Base-by-base conservation (phyloP, 1,140 invertebrate genomes). In the Akabosia matsudoensis region DNA sequence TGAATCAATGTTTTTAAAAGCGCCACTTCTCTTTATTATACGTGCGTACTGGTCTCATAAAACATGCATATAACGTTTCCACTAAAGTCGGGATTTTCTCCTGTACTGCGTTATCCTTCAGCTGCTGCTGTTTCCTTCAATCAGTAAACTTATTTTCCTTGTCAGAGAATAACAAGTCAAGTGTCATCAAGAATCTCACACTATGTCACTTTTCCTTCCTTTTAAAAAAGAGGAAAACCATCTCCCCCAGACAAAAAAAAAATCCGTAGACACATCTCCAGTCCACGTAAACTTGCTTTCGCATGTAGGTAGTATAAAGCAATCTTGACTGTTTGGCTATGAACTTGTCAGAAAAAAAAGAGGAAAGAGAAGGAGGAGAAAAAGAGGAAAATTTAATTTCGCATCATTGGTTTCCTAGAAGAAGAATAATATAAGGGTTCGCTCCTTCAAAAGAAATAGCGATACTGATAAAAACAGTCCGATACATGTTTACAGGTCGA, bases 331-430 rank as follows among this genome's bases (percentile, higher is more conserved):
- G 37, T 45, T 45, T 45, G 37, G 37, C 37, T 45, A 45, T 45
- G 37, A 45, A 45, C 37, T 45, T 45, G 37, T 45, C 37, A 18
- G 37, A 45, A 18, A 18, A 45, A 18, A 45, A 18, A 45, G 37
- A 18, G 18, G 37, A 18, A 45, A 45, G 37, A 45, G 37, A 45
- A 45, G 37, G 37, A 18, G 37, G 18, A 45, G 37, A 18, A 18
- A 61, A 61, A 61, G n/a, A 61, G 24, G 54, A 61, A 61, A 61
- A 61, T 61, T 61, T 61, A 61, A 61, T 61, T 61, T 61, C 24
- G 54, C 54, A 61, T 61, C 54, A 61, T 61, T 61, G 54, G 24
- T 16, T 61, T 61, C n/a, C 54, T 61, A 16, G 4, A 61, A 61
- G 24, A 24, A 61, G 4, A 61, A 16, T 61, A 14, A 10, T 13